A percentile compares a stretch with the other conserved stretches of the same genome.
Evolutionary conservation across 2,113 vertebrate species (phyloP).

Genomic region (Odocoileus virginianus): DNA sequence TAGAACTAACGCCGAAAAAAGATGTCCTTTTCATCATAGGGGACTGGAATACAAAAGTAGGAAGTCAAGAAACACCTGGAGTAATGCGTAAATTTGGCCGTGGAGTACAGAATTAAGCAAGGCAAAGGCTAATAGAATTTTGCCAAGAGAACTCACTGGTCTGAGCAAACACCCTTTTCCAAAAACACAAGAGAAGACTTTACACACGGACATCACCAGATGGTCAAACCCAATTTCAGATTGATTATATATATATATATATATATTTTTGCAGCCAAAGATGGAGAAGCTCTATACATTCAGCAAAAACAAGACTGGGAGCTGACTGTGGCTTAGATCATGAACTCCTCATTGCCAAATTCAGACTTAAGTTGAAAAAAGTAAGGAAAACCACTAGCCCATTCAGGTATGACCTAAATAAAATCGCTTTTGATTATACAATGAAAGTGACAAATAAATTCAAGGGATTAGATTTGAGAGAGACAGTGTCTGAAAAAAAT

Average conservation of each 20-base stretch:
- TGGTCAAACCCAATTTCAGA: neutral
- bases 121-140: neutral
- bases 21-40: neutral
- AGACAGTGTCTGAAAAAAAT: neutral
- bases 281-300: neutral
- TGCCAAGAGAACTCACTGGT: neutral
- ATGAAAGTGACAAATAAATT: neutral
- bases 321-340: neutral
- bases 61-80: neutral
- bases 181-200: neutral
- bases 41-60: neutral
- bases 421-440: neutral
- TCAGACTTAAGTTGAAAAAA: neutral
- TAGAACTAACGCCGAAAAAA: neutral
- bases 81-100: neutral
- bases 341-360: neutral
- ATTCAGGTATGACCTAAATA: neutral
- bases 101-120: neutral
- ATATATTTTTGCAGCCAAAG: neutral
- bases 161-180: neutral
- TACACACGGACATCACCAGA: neutral
- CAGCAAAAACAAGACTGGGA: neutral
- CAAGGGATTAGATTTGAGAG: neutral
- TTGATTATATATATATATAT: neutral
- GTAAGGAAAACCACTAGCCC: neutral